Percentiles rank a stretch among this genome's conserved stretches.
These are phyloP conservation scores for Tiliqua scincoides DNA, from an alignment of 2,113 vertebrate genomes.

Conservation along the genomic window DNA sequence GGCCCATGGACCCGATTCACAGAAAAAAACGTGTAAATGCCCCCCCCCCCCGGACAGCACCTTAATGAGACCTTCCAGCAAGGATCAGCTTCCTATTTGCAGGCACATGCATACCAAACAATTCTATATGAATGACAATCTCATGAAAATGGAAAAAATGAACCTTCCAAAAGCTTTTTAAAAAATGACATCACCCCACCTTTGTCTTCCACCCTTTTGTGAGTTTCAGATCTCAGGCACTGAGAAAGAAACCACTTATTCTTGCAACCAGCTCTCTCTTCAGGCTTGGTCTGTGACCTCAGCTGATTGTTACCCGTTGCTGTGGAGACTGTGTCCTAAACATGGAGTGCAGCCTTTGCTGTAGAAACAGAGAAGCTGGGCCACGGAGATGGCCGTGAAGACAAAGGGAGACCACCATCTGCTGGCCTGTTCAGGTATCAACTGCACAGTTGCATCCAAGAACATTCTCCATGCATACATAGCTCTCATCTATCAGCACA, in stretches of 20 bases:
- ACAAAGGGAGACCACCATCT: background rate
- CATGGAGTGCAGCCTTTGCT: rapidly evolving
- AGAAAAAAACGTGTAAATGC: too few species aligned
- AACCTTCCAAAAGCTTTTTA: too few species aligned
- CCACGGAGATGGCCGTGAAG: rapidly evolving
- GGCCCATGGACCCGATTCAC: too few species aligned
- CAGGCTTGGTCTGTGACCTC: background rate
- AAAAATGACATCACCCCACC: background rate
- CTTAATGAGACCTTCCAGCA: too few species aligned
- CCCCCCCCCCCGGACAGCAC: too few species aligned
- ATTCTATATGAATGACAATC: background rate
- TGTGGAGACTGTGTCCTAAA: background rate
- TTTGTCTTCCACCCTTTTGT: background rate
- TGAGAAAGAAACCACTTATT: background rate
- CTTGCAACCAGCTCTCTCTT: background rate
- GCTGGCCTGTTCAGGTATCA: background rate
- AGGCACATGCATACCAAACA: rapidly evolving
- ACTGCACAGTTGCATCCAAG: too few species aligned
- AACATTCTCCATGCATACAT: background rate
- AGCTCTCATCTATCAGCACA: background rate
- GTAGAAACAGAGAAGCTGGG: background rate
- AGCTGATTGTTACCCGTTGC: background rate
- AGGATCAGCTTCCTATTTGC: too few species aligned
- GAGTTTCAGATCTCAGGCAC: background rate
- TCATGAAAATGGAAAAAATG: too few species aligned